These are phyloP conservation scores for Sinohyriopsis cumingii DNA, from an alignment of 2,888 invertebrate species.

Conservation along the genomic window DNA sequence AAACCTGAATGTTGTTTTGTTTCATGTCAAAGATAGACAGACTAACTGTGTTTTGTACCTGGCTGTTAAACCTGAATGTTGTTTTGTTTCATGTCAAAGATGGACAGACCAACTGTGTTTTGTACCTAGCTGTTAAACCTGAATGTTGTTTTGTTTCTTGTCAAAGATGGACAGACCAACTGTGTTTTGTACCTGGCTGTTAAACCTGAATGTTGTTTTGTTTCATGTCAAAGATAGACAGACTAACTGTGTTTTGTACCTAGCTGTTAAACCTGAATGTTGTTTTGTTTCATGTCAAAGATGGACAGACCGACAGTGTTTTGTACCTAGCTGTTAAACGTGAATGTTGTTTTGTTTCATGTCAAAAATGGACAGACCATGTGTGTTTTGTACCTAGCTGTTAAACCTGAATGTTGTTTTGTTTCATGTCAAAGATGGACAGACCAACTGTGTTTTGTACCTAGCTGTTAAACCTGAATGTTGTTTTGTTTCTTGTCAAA, in stretches of 20 bases:
- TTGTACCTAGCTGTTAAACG: conserved; percentile 84
- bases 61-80: conserved; percentile 74
- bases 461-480: conserved; percentile 78
- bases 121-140: conserved; percentile 84
- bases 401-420: no score
- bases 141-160: no score
- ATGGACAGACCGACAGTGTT: conserved; percentile 46
- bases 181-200: conserved; percentile 82
- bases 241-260: conserved; percentile 75
- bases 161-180: conserved; percentile 40
- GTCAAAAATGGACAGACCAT: conserved; percentile 39
- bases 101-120: conserved; percentile 47
- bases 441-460: conserved; percentile 74
- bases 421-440: conserved; percentile 33
- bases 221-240: conserved; percentile 34
- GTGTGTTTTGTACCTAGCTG: conserved; percentile 81
- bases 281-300: conserved; percentile 23
- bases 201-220: no score
- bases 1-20: no score
- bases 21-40: conserved; percentile 33
- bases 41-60: conserved; percentile 77
- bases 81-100: conserved; percentile 24
- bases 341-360: no score
- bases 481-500: conserved; percentile 13
- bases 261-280: conserved; percentile 77